Conservation (phyloP, 2,113 vertebrate species). For the Macrotus californicus region DNA sequence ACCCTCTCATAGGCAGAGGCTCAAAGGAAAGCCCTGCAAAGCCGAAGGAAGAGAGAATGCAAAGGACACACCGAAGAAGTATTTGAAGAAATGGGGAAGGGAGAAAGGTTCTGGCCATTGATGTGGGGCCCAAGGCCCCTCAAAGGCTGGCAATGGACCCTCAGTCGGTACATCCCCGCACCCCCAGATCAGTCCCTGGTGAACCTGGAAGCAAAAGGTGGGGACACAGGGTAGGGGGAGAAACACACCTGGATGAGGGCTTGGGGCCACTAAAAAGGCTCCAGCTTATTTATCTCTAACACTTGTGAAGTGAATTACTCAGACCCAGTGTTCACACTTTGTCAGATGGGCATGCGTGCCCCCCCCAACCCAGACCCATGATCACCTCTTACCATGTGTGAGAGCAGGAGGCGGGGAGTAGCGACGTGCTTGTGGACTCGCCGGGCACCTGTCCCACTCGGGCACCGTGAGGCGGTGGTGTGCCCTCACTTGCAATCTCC, state of each 20-base stretch:
- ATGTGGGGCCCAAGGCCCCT: no score
- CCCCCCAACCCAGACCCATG: accelerated
- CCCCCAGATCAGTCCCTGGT: neutral
- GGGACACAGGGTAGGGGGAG: no score
- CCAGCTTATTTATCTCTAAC: neutral
- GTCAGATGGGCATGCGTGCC: neutral
- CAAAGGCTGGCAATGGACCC: neutral
- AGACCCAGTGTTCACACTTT: neutral
- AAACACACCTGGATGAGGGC: neutral
- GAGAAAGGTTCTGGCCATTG: neutral
- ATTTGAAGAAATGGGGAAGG: neutral
- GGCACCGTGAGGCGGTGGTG: accelerated
- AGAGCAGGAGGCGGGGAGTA: neutral
- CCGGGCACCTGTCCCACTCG: neutral
- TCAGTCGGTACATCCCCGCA: accelerated
- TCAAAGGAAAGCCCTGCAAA: accelerated
- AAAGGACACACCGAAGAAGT: neutral
- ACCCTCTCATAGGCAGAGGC: no score
- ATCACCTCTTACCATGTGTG: neutral
- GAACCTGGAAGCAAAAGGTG: neutral
- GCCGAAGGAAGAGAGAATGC: neutral
- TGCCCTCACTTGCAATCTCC: neutral
- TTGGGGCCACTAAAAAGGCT: neutral
- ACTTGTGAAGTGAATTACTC: neutral
- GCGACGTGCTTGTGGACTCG: no score